Base-by-base conservation (phyloP, 2,888 invertebrate genomes). In the Tiliacea aurago region DNA sequence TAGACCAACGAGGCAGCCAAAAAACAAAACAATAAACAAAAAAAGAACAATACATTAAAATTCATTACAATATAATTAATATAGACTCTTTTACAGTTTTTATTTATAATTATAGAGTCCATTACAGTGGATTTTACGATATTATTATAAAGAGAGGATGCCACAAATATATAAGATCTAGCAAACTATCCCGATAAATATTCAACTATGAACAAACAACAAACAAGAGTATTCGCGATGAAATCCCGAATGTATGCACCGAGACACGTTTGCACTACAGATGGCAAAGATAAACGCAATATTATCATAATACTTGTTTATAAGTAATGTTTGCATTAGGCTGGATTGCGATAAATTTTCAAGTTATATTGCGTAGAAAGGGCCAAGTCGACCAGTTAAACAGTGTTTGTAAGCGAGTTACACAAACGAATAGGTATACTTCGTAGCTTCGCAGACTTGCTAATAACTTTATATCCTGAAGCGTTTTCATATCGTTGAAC, bases 381-480 rank as follows among this genome's bases (percentile, higher is more conserved):
- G 37, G 59, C 28, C 28, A 28, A 28, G 28, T 28, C 28, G 28
- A 69, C 47, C 69, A 78, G 68, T 66, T 71, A 66, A 71, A 78
- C 68, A 61, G 59, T 59, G 58, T 71, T 71, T 37, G 55, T 28
- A 53, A 66, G 62, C 47, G 28, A 81, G 67, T 81, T 69, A 74
- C 55, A 59, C 61, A 59, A 67, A 76, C 68, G 65, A 59, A 73
- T 71, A n/a, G n/a, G n/a, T n/a, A 65, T 51, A 66, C 62, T 71
- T 55, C 55, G 55, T 58, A 33, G 65, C 28, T n/a, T 65, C 55
- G 63, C 13, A 55, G 70, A 82, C 70, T 73, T 55, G 67, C 47
- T 82, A 79, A 82, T 82, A 83, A 79, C 67, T 82, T 79, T 56
- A 68, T 73, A 75, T 55, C 79, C 80, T 76, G 66, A 66, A 78